A percentile compares a stretch with the other conserved stretches of the same genome.
phyloP scores from a whole-genome alignment of 2,113 vertebrate genomes.

The Columbina picui region DNA sequence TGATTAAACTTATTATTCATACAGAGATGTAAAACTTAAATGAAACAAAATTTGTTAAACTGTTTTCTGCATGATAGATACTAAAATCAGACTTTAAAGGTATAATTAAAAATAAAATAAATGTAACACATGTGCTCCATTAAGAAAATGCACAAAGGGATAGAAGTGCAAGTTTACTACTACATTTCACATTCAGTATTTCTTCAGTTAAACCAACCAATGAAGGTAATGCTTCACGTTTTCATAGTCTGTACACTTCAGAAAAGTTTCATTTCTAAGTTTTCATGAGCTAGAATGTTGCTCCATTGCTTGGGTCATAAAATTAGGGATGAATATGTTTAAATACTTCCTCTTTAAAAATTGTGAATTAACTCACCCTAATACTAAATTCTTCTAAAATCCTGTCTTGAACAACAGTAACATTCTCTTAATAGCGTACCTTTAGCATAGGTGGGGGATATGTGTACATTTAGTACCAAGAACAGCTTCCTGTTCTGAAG shows the following conservation, averaged over 20 bases:
- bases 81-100: neutral
- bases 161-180: neutral
- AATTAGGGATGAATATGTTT: neutral
- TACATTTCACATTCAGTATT: neutral
- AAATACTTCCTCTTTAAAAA: neutral
- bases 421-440: neutral
- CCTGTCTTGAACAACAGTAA: neutral
- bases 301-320: neutral
- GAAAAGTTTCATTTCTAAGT: neutral
- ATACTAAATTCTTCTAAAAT: neutral
- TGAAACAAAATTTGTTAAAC: neutral
- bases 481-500: neutral
- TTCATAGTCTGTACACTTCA: neutral
- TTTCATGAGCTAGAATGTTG: neutral
- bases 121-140: neutral
- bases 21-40: neutral
- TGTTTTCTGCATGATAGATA: neutral
- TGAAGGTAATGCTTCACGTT: neutral
- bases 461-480: neutral
- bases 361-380: neutral
- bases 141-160: neutral
- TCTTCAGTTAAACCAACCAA: neutral
- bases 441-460: neutral
- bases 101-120: neutral
- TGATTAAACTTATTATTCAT: neutral